These are phyloP conservation scores for Charaxes varanes DNA, from an alignment of 1,140 invertebrate species.

Conservation along the genomic window DNA sequence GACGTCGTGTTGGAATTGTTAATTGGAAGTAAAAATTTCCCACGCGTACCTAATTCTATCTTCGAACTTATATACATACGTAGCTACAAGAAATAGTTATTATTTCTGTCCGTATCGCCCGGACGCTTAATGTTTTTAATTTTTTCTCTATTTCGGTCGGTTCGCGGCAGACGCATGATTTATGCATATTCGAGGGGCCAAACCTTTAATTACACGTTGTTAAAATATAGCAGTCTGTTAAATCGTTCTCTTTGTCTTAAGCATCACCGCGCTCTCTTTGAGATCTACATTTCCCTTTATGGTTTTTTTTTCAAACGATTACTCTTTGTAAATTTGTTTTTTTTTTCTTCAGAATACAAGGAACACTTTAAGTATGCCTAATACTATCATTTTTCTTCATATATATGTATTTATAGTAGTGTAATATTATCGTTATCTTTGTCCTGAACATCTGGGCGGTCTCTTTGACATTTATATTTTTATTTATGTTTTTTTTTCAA, in stretches of 20 bases:
- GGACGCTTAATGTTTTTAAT: constrained; percentile 67
- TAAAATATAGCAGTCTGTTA: constrained; percentile 75
- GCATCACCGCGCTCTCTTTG: constrained; percentile 50
- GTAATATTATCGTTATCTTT: too few species aligned
- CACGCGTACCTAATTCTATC: constrained; percentile 12
- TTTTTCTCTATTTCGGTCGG: constrained; percentile 72
- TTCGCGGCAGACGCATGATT: constrained; percentile 70
- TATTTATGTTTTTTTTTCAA: too few species aligned
- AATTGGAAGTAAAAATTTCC: too few species aligned
- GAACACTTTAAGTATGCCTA: too few species aligned
- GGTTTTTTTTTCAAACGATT: too few species aligned
- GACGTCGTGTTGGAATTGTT: too few species aligned
- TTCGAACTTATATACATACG: constrained; percentile 11
- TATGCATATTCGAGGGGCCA: constrained; percentile 70
- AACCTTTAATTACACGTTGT: constrained; percentile 74
- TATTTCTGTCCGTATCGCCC: constrained; percentile 40
- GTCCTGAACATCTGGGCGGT: too few species aligned
- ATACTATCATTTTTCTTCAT: too few species aligned
- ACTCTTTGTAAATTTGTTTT: too few species aligned
- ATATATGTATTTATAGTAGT: too few species aligned
- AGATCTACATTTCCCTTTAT: constrained; percentile 48
- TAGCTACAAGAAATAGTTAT: constrained; percentile 18
- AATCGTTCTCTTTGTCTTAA: constrained; percentile 70
- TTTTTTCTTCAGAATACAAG: too few species aligned
- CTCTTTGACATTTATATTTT: too few species aligned